These are phyloP conservation scores for Dolichoris vasculosae DNA, from an alignment of 1,140 invertebrate species.

Conservation along the genomic window DNA sequence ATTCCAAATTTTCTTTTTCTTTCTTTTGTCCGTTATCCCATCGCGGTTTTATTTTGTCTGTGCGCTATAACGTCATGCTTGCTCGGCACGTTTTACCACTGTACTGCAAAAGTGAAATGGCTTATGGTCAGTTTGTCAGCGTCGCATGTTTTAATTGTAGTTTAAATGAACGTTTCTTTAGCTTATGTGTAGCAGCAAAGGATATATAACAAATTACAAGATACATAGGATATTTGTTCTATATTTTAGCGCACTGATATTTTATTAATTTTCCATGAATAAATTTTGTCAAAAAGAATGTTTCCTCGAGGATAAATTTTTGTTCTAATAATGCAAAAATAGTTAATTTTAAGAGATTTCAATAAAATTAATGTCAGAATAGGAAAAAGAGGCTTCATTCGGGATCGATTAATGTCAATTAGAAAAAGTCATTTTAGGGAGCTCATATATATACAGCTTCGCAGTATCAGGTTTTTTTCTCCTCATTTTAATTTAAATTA, in stretches of 20 bases:
- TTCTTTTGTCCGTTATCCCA: constrained; percentile 50
- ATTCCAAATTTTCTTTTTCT: constrained; percentile 39
- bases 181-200: neutral
- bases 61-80: constrained; percentile 56
- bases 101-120: constrained; percentile 59
- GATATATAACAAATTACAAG: too few species aligned
- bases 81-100: constrained; percentile 31
- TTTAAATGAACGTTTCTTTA: neutral
- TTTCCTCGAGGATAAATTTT: neutral
- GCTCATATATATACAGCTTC: neutral
- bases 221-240: too few species aligned
- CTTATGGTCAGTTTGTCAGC: constrained; percentile 63
- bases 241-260: too few species aligned
- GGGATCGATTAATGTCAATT: constrained; percentile 29
- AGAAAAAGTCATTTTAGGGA: constrained; percentile 21
- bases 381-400: constrained; percentile 28
- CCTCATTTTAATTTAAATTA: constrained; percentile 49
- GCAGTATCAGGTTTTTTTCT: neutral
- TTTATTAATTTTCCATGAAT: neutral
- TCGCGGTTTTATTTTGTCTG: constrained; percentile 69
- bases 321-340: neutral
- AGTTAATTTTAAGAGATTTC: neutral
- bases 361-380: neutral
- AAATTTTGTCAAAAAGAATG: neutral
- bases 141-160: constrained; percentile 37